Base-by-base conservation (phyloP, 2,113 vertebrate genomes). In the Alethe castanea region DNA sequence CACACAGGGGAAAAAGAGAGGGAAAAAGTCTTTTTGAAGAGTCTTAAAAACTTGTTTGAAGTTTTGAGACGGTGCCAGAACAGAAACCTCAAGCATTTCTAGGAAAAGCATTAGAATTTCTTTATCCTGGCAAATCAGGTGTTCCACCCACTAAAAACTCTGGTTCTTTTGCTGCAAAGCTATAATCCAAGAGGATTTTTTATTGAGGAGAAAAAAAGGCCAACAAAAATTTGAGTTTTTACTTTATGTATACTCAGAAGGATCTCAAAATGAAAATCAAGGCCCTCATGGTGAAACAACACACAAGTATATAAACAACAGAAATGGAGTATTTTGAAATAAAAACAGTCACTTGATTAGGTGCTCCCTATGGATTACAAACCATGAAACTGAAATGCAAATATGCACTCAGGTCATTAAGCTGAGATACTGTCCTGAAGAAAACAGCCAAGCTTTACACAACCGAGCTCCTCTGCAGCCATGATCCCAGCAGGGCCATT, bases 31-130 rank as follows among this genome's bases (percentile, higher is more conserved):
- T 40, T 77, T 80, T 81, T 16, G 48, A 71, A 73, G 36, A 73
- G 54, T 42, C 62, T 92, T 73, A 84, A 93, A 92, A 83, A 70
- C 6, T 62, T 53, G 19, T 67, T 77, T 74, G 11, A 84, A 57
- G 22, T 85, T 89, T 69, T 82, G 64, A 92, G 24, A 36, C 0
- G 0, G 20, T 42, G 70, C 42, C 76, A 86, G 33, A 94, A 80
- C 8, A 54, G 31, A 77, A 90, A 73, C 16, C 38, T 85, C 60
- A 42, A 67, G 61, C 3, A 1, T 19, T 84, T 71, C 64, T n/a
- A 88, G 23, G 38, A 87, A 93, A 93, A 80, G 24, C 56, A 62
- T 56, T 83, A 74, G 12, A 50, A 65, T 67, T 64, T 67, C 62
- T 79, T 83, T 67, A 73, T 33, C n/a, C 36, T 66, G 64, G 53